Evolutionary conservation across 2,113 vertebrate species (phyloP).

Genomic region (Capreolus pygargus): DNA sequence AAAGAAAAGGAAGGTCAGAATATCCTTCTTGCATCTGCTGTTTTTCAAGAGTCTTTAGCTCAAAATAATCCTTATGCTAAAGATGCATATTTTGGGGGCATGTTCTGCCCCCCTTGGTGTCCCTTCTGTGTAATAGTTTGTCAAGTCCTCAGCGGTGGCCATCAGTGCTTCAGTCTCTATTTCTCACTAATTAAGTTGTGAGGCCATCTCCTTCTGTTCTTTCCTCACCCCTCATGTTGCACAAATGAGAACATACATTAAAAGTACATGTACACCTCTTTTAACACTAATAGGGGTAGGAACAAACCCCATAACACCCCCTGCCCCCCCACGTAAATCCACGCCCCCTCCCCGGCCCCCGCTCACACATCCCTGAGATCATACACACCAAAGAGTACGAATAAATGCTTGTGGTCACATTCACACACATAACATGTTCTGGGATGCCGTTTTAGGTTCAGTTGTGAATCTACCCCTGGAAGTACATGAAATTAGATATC

Average conservation of each 20-base stretch:
- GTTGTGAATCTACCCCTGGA: not conserved
- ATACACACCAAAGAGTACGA: not conserved
- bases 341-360: not conserved
- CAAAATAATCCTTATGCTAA: not conserved
- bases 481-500: not conserved
- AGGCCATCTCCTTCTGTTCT: not conserved
- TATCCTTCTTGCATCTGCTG: not conserved
- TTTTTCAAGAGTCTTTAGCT: not conserved
- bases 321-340: not conserved
- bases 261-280: not conserved
- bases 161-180: not conserved
- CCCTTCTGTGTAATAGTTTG: not conserved
- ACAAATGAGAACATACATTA: not conserved
- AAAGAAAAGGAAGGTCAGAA: not conserved
- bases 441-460: not conserved
- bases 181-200: not conserved
- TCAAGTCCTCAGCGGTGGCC: not conserved
- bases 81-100: not conserved
- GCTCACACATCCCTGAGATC: not conserved
- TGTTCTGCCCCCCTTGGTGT: not conserved
- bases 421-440: not conserved
- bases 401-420: not conserved
- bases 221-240: not conserved
- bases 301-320: not conserved
- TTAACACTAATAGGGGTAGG: not conserved